phyloP scores from a whole-genome alignment of 2,797 vertebrate species.

The Enteromius argenteus region DNA sequence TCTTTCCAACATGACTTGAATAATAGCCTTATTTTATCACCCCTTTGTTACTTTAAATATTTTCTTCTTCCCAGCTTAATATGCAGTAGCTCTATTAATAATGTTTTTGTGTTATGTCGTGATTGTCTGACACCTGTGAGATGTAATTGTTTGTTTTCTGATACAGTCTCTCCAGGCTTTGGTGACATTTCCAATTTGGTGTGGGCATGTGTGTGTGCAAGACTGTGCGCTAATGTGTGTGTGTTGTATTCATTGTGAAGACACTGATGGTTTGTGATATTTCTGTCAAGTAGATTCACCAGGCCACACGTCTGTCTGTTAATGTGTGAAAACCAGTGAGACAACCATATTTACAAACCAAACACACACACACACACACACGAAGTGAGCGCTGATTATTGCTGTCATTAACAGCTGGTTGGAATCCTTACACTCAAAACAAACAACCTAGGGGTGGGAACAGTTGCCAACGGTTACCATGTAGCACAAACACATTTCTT shows the following conservation, averaged over 20 bases:
- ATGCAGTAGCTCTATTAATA: not conserved
- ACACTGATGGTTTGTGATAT: slow-evolving; percentile 51
- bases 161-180: not conserved
- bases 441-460: slow-evolving; percentile 25
- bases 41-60: not conserved
- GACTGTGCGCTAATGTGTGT: not conserved
- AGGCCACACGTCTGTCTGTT: slow-evolving; percentile 48
- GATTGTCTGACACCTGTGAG: not conserved
- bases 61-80: not conserved
- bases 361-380: slow-evolving; percentile 42
- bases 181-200: slow-evolving; percentile 18
- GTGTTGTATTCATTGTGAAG: slow-evolving; percentile 23
- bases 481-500: slow-evolving; percentile 18
- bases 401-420: slow-evolving; percentile 58
- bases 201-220: not conserved
- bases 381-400: slow-evolving; percentile 41
- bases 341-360: slow-evolving; percentile 32
- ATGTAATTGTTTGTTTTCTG: slow-evolving; percentile 6
- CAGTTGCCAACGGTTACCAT: slow-evolving; percentile 21
- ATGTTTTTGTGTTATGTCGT: not conserved
- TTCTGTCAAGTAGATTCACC: slow-evolving; percentile 55
- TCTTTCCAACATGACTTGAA: not conserved
- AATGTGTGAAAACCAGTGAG: slow-evolving; percentile 49
- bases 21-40: not conserved
- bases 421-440: slow-evolving; percentile 40